Conservation (phyloP, 2,888 invertebrate genomes). For the Trichopoda pennipes region DNA sequence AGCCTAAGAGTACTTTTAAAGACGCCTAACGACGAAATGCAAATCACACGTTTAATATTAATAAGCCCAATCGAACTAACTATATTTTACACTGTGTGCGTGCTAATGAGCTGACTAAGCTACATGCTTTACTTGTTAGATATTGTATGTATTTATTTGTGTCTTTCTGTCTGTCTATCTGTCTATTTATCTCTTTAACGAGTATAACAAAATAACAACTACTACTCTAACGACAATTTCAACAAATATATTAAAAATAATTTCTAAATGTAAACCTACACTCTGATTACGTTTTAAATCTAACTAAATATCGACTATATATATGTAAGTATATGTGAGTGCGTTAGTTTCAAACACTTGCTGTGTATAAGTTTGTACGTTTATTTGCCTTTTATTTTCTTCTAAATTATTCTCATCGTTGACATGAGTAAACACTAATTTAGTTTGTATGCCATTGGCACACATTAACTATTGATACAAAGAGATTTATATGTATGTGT, state of each 20-base stretch:
- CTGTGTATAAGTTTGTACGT: constrained; percentile 5
- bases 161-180: constrained; percentile 21
- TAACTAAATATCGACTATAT: constrained; percentile 3
- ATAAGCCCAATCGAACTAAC: background rate
- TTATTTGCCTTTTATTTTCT: constrained; percentile 19
- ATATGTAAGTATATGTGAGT: background rate
- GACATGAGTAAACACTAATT: constrained; percentile 68
- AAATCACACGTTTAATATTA: too few relatives aligned
- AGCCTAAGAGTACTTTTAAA: background rate
- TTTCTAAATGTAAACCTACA: constrained; percentile 55
- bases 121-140: constrained; percentile 13
- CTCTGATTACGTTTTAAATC: constrained; percentile 53
- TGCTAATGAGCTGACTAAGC: background rate
- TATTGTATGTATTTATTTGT: constrained; percentile 10
- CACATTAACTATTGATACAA: constrained; percentile 60
- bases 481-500: background rate
- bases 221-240: background rate
- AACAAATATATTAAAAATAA: constrained; percentile 40
- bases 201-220: constrained; percentile 9
- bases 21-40: background rate
- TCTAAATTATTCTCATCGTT: constrained; percentile 59
- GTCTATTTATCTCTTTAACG: constrained; percentile 22
- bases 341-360: background rate
- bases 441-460: constrained; percentile 66
- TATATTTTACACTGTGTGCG: background rate